Percentiles rank a stretch among this genome's conserved stretches.
Evolutionary conservation across 1,140 invertebrate genomes (phyloP).

Genomic region (Hycleus phaleratus): DNA sequence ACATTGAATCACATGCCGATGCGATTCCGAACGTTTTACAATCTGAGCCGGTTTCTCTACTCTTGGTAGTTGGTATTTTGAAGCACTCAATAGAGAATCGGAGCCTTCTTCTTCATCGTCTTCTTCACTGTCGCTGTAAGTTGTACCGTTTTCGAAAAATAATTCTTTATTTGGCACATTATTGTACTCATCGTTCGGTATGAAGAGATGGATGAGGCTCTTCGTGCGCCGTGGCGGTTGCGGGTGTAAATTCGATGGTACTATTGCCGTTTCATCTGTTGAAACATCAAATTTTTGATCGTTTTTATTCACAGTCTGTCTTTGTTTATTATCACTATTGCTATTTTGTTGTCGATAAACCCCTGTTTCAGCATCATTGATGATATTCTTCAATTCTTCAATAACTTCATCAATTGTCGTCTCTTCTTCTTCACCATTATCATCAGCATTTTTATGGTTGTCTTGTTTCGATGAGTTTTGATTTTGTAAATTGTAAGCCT

Average conservation of each 20-base stretch:
- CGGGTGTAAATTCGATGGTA: constrained; percentile 53
- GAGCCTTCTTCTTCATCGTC: constrained; percentile 51
- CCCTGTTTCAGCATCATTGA: constrained; percentile 74
- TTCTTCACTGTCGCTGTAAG: constrained; percentile 37
- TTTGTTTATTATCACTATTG: constrained; percentile 40
- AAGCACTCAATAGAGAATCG: constrained; percentile 60
- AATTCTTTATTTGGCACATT: constrained; percentile 46
- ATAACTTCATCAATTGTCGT: constrained; percentile 83
- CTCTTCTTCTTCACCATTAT: constrained; percentile 62
- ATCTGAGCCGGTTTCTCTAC: constrained; percentile 27
- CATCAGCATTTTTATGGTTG: constrained; percentile 33
- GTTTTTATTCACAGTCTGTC: constrained; percentile 18
- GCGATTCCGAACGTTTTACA: constrained; percentile 21
- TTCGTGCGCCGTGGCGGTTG: constrained; percentile 50
- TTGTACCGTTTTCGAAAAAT: constrained; percentile 58
- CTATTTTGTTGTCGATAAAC: constrained; percentile 48
- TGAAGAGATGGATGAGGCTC: constrained; percentile 41
- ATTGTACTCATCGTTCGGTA: constrained; percentile 43
- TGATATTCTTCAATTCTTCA: constrained; percentile 73
- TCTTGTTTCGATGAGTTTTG: constrained; percentile 42
- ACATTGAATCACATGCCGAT: constrained; percentile 9
- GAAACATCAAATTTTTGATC: constrained; percentile 25
- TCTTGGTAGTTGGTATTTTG: constrained; percentile 45
- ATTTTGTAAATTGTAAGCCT: constrained; percentile 53
- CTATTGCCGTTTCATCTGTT: constrained; percentile 48